Evolutionary conservation across 2,888 invertebrate genomes (phyloP), one percentile per base, ranked within the genome.

Genomic region (Odontothrips loti): DNA sequence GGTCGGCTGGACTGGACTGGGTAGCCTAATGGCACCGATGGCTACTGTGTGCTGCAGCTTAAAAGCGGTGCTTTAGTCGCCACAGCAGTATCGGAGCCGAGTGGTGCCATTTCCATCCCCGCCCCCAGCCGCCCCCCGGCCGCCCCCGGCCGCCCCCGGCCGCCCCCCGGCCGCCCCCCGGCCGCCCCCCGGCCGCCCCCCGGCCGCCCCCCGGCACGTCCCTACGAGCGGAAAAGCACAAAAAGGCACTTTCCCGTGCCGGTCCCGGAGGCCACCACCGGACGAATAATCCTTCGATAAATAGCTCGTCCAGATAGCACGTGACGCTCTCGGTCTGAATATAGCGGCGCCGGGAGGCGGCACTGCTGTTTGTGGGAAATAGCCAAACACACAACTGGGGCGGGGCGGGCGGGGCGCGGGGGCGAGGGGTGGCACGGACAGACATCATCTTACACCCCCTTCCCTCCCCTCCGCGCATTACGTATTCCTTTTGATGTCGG

Each of bases 391-490:
- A 43, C 3, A 43, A 43, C 34, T 43, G 34, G 34, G 80, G 58
- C 51, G 79, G 79, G 34, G 80, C 68, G 63, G 79, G 80, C 43
- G 15, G 10, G 27, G 80, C 51, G 23, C 47, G 82, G 68, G 80
- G 48, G 79, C 58, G 58, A 80, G 79, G 82, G 27, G 83, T 84
- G 84, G 85, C 63, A 27, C 48, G 29, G 81, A 48, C 79, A 80
- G 79, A 80, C 79, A 63, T 51, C 79, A 68, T 78, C 79, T 78
- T 79, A 78, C 79, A 80, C 29, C 51, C 78, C 82, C 80, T 15
- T 17, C 17, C 34, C 34, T 6, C 34, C 34, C 34, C 78, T 12
- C 78, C 12, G 17, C 79, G 79, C 79, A 79, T 75, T 75, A 75
- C 23, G 68, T 75, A 75, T 75, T 75, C 68, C 68, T 75, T 75